A percentile compares a stretch with the other conserved stretches of the same genome.
phyloP scores from a whole-genome alignment of 37 sponge, comb jelly and placozoan genomes.

The Aplysina aerophoba region DNA sequence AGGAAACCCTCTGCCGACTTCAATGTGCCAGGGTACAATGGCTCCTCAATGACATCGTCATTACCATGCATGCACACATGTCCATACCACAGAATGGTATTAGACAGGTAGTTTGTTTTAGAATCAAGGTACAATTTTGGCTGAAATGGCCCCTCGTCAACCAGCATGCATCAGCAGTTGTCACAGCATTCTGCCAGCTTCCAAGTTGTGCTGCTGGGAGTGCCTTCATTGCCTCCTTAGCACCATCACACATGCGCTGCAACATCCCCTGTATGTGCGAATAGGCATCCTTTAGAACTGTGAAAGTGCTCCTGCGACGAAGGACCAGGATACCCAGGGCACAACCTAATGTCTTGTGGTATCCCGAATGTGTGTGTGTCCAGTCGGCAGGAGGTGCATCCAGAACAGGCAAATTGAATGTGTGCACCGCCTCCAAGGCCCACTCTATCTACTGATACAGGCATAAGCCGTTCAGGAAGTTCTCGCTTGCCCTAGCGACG shows the following conservation, averaged over 20 bases:
- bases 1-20: conserved; percentile 46
- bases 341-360: conserved; percentile 2
- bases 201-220: not conserved
- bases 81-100: conserved; percentile 24
- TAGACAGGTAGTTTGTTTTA: conserved; percentile 9
- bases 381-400: not conserved
- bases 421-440: conserved; percentile 41
- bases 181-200: conserved; percentile 43
- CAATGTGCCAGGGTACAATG: conserved; percentile 43
- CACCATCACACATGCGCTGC: conserved; percentile 28
- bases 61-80: conserved; percentile 43
- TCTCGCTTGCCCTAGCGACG: too few relatives aligned
- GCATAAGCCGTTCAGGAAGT: too few relatives aligned
- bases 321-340: conserved; percentile 22
- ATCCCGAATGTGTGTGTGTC: conserved; percentile 13
- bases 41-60: conserved; percentile 29
- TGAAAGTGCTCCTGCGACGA: not conserved
- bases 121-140: conserved; percentile 15
- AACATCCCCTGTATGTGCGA: conserved; percentile 22
- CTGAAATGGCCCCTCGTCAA: conserved; percentile 4
- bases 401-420: conserved; percentile 30
- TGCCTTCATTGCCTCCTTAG: conserved; percentile 45
- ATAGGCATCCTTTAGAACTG: not conserved
- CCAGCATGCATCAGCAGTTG: conserved; percentile 48
- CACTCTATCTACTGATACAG: not conserved